A percentile compares a stretch with the other conserved stretches of the same genome.
Evolutionary conservation across 2,113 vertebrate species (phyloP).

Genomic region (Azemiops feae): DNA sequence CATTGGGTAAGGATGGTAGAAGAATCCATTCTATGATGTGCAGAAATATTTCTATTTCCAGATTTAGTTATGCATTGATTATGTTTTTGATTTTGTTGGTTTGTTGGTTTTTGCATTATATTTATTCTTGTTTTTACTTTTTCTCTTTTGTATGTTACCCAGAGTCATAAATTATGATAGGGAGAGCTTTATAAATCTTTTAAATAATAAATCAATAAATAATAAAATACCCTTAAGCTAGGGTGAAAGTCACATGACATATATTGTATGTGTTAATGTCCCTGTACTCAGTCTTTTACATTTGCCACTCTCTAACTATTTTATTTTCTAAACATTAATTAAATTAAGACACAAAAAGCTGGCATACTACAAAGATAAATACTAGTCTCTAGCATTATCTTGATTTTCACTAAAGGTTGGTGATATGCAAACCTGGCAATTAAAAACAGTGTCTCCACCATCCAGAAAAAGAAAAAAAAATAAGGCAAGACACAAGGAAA

Average conservation of each 20-base stretch:
- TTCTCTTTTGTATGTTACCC: not conserved
- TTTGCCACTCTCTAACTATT: not conserved
- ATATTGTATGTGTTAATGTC: not conserved
- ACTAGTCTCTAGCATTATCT: not conserved
- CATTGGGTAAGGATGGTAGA: not conserved
- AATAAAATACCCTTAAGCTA: not conserved
- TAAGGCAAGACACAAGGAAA: not conserved
- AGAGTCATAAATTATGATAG: not conserved
- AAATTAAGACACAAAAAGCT: not conserved
- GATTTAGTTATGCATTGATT: not conserved
- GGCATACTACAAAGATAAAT: not conserved
- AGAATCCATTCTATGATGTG: not conserved
- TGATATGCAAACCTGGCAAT: not conserved
- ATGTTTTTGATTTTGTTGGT: not conserved
- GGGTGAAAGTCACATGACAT: not conserved
- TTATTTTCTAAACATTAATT: not conserved
- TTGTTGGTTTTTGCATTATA: not conserved
- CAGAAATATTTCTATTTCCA: not conserved
- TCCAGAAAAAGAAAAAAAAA: not conserved
- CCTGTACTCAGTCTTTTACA: not conserved
- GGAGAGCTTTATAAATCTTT: not conserved
- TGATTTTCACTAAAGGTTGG: not conserved
- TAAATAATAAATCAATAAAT: not conserved
- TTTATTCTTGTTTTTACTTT: not conserved
- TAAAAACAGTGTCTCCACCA: not conserved